A percentile compares a stretch with the other conserved stretches of the same genome.
Conservation (phyloP, 1,140 invertebrate species). For the Musca domestica region DNA sequence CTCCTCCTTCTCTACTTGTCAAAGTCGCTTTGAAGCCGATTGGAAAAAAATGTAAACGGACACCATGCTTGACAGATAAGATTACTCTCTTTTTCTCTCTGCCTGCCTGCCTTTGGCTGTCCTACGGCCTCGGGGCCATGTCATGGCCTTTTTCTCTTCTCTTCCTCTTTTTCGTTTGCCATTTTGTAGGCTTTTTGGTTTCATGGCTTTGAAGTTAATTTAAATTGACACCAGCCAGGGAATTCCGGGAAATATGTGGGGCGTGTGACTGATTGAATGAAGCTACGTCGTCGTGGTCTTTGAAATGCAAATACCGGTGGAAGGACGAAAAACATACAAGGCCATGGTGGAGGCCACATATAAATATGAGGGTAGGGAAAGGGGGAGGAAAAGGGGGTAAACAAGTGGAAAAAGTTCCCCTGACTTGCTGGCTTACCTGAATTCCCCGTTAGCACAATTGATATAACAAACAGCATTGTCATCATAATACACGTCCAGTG, state of each 20-base stretch:
- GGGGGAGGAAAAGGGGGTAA: too few relatives aligned
- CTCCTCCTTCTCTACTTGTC: not conserved
- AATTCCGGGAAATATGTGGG: not conserved
- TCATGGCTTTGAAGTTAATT: slow-evolving; percentile 14
- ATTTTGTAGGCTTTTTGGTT: not conserved
- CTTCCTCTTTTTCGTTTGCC: not conserved
- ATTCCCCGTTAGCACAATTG: slow-evolving; percentile 45
- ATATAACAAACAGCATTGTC: slow-evolving; percentile 44
- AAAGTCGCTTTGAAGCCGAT: not conserved
- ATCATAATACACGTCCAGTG: slow-evolving; percentile 38
- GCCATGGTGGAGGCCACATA: not conserved
- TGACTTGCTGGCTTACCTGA: slow-evolving; percentile 36
- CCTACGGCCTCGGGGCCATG: too few relatives aligned
- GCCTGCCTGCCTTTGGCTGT: too few relatives aligned
- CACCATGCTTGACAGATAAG: slow-evolving; percentile 13
- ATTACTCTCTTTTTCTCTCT: not conserved
- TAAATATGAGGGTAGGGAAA: too few relatives aligned
- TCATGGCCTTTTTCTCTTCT: too few relatives aligned
- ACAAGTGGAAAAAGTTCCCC: too few relatives aligned
- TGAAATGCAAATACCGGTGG: not conserved
- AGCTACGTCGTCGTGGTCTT: not conserved
- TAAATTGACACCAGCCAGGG: slow-evolving; percentile 16
- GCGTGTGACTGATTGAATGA: not conserved
- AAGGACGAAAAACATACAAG: not conserved
- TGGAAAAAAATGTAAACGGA: not conserved